These are phyloP conservation scores for Hemibagrus wyckioides DNA, from an alignment of 2,113 vertebrate species.

Conservation along the genomic window DNA sequence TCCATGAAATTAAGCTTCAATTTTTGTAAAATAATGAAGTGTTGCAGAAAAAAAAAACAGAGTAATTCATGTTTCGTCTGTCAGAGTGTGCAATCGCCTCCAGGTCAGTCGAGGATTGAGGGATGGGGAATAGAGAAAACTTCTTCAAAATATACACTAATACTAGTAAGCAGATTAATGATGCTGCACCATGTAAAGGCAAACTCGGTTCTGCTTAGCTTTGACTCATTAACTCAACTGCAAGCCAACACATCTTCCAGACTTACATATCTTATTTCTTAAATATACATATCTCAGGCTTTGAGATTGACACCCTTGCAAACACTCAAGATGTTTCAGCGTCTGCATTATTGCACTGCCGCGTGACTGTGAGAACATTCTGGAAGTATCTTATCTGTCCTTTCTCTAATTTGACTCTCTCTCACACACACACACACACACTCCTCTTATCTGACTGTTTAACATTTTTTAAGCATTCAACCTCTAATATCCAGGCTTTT, in stretches of 20 bases:
- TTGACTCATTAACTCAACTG: conserved; percentile 17
- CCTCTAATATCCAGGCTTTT: not conserved
- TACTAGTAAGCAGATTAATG: conserved; percentile 15
- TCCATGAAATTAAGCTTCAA: not conserved
- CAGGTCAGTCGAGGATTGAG: not conserved
- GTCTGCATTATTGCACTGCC: conserved; percentile 21
- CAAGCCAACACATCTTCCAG: conserved; percentile 23
- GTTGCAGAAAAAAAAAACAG: not conserved
- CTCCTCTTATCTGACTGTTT: conserved; percentile 15
- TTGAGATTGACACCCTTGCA: not conserved
- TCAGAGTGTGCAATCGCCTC: not conserved
- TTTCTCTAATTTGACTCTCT: conserved; percentile 1
- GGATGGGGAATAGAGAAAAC: not conserved
- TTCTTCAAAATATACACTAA: not conserved
- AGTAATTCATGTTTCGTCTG: not conserved
- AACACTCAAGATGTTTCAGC: conserved; percentile 6
- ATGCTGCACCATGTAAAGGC: conserved; percentile 2
- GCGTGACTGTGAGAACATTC: conserved; percentile 18
- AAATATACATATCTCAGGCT: not conserved
- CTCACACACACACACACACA: not conserved
- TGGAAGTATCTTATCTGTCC: conserved; percentile 28
- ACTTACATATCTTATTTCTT: conserved; percentile 20
- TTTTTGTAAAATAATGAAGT: not conserved
- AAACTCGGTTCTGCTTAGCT: not conserved
- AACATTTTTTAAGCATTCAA: not conserved